Conservation (phyloP, 2,888 invertebrate genomes). For the Phytoseiulus persimilis region DNA sequence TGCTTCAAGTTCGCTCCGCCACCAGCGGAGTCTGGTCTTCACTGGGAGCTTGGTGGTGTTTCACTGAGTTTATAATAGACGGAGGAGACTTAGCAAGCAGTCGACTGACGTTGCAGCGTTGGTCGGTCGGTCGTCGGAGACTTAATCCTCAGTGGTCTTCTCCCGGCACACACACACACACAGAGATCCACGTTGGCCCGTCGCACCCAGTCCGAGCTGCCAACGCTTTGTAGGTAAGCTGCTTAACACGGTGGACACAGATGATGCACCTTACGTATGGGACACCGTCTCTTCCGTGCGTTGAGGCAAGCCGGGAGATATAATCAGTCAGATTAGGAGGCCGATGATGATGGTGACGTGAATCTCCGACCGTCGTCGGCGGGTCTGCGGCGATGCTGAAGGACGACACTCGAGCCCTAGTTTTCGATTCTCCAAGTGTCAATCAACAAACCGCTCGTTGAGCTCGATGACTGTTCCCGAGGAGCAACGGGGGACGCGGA, state of each 20-base stretch:
- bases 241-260: not conserved
- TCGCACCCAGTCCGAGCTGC: not conserved
- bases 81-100: not conserved
- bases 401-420: not conserved
- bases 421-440: not conserved
- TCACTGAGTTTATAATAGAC: constrained; percentile 5
- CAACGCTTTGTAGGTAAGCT: not conserved
- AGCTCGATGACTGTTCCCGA: not conserved
- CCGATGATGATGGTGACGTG: not conserved
- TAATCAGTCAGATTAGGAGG: not conserved
- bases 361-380: not conserved
- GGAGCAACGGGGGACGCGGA: not conserved
- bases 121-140: not conserved
- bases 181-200: not conserved
- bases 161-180: not conserved
- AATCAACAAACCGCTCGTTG: not conserved
- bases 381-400: not conserved
- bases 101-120: not conserved
- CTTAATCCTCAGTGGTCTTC: not conserved
- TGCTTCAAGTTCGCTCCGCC: not conserved
- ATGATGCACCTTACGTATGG: not conserved
- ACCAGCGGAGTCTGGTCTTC: not conserved
- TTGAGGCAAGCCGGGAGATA: not conserved
- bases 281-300: not conserved
- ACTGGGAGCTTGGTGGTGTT: not conserved